These are phyloP conservation scores for Anthopleura xanthogrammica DNA, from an alignment of 92 coral and sea anemone genomes.

Conservation along the genomic window DNA sequence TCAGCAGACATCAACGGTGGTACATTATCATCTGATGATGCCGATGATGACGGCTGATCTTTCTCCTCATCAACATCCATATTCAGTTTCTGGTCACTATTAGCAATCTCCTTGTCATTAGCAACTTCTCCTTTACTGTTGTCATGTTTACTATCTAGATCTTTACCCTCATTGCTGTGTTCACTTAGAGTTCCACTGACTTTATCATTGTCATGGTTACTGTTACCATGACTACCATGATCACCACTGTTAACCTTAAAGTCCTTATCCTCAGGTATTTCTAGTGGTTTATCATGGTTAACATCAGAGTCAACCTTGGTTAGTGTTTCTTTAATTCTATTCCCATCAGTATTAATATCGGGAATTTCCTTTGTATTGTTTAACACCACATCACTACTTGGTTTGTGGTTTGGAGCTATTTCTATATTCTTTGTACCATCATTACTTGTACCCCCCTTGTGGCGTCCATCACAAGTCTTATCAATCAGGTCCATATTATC, in stretches of 20 bases:
- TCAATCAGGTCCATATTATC: neutral
- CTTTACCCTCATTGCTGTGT: neutral
- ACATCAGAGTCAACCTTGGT: neutral
- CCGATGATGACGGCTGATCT: conserved; percentile 9
- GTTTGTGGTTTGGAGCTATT: no score
- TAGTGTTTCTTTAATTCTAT: neutral
- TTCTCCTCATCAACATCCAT: conserved; percentile 18
- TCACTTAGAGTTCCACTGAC: neutral
- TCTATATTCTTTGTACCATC: no score
- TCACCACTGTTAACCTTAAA: neutral
- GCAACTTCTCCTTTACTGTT: neutral
- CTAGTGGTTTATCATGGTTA: neutral
- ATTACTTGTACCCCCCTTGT: neutral
- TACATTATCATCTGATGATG: conserved; percentile 61
- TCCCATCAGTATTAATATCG: no score
- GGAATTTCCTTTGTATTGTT: no score
- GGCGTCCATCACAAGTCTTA: neutral
- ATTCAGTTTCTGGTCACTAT: conserved; percentile 1
- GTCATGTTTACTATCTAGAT: neutral
- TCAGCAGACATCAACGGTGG: conserved; percentile 87
- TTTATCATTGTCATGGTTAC: neutral
- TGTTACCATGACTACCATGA: neutral
- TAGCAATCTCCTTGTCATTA: neutral
- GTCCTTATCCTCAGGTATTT: neutral
- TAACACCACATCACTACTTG: no score